A percentile compares a stretch with the other conserved stretches of the same genome.
Evolutionary conservation across 1,140 invertebrate species (phyloP).

Genomic region (Mesaphorura yosii): DNA sequence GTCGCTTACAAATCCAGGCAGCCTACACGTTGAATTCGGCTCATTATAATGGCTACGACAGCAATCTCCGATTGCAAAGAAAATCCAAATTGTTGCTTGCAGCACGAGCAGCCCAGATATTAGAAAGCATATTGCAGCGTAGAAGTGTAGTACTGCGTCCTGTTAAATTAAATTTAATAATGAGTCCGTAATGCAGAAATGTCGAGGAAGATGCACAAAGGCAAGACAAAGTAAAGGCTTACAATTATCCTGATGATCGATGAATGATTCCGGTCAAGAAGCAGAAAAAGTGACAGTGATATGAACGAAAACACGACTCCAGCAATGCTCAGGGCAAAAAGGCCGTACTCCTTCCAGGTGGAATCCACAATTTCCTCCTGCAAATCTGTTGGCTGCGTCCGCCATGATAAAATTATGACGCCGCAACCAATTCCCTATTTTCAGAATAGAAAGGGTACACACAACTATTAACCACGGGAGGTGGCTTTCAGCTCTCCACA

Average conservation of each 20-base stretch:
- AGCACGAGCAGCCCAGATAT: background rate
- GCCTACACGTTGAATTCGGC: background rate
- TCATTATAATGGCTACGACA: background rate
- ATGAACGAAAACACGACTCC: background rate
- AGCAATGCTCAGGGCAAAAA: background rate
- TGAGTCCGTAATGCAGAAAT: background rate
- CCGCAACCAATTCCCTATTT: too few species aligned
- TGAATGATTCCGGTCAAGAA: background rate
- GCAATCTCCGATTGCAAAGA: background rate
- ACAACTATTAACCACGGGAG: too few species aligned
- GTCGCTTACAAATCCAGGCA: background rate
- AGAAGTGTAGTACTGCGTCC: background rate
- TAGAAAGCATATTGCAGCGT: background rate
- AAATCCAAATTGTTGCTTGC: background rate
- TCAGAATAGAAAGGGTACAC: too few species aligned
- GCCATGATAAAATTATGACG: background rate
- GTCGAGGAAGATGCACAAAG: too few species aligned
- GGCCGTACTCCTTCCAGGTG: conserved; percentile 6
- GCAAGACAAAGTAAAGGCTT: background rate
- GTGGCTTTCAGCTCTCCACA: too few species aligned
- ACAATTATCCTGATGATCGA: background rate
- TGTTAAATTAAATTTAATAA: conserved; percentile 4
- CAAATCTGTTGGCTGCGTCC: background rate
- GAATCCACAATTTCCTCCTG: conserved; percentile 6
- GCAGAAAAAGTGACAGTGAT: background rate